Evolutionary conservation across 2,797 vertebrate genomes (phyloP), one percentile per base, ranked within the genome.

Genomic region (Oryzias sinensis): DNA sequence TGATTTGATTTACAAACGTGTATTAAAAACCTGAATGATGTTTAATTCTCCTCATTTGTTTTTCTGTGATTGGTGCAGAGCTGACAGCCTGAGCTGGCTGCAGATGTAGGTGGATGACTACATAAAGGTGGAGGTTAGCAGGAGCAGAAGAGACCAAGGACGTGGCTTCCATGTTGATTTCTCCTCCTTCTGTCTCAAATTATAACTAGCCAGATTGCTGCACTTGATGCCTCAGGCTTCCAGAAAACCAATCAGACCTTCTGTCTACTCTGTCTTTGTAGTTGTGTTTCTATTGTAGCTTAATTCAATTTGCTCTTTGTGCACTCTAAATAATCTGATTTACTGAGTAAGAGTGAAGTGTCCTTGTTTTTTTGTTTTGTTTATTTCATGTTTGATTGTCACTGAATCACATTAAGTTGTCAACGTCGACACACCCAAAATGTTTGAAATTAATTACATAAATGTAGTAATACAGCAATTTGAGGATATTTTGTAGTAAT

Each of bases 11-110:
- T 44, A 17, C 17, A 43, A n/a, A n/a, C 17, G 5, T 43, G 1
- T 16, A 8, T 22, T 47, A 14, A 47, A 25, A 27, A 52, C 7
- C 5, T 3, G 15, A 5, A 43, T 16, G 3, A 6, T 14, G 2
- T 14, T 43, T 6, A 45, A 8, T 63, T 14, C 7, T 76, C 14
- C 20, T 24, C 11, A 6, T 29, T 33, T 57, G 1, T 43, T 62
- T 57, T 25, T 15, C 24, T 3, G 6, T 48, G 41, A n/a, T 70
- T 40, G 60, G 25, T 72, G 60, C 78, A 93, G 92, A 76, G 76
- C 84, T 59, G 88, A 92, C n/a, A 88, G 92, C 75, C 56, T 92
- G 58, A 86, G 78, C 62, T 93, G 92, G 92, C 81, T 92, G 60
- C 74, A 90, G 65, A 72, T 89, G 71, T 90, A 70, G 82, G 42